Percentiles rank a stretch among this genome's conserved stretches.
Conservation (phyloP, 2,888 invertebrate species). For the Macropis europaea region DNA sequence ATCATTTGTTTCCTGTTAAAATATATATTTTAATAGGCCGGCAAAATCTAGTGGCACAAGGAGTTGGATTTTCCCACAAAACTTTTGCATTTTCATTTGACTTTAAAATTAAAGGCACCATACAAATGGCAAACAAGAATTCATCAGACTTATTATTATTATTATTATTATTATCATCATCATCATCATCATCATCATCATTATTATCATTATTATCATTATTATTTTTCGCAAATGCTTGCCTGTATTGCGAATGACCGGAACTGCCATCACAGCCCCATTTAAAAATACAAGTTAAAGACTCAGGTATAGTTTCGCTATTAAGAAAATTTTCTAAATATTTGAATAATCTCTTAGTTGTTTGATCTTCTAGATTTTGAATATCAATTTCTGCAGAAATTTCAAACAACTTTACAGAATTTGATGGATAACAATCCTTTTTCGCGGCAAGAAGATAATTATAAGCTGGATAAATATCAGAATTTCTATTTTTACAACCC, state of each 20-base stretch:
- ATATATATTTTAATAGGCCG: neutral
- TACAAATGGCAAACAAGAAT: conserved; percentile 1
- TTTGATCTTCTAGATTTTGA: neutral
- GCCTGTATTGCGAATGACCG: neutral
- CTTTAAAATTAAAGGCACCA: neutral
- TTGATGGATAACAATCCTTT: no score
- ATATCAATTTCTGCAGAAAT: no score
- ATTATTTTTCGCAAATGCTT: neutral
- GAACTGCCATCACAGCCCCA: conserved; percentile 1
- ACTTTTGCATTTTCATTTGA: neutral
- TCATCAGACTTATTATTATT: neutral
- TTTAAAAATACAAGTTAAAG: neutral
- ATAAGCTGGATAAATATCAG: no score
- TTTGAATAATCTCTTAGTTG: neutral
- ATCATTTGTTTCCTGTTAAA: neutral
- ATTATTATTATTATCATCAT: no score
- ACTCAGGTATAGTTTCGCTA: neutral
- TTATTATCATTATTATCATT: no score
- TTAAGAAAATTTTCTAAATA: neutral
- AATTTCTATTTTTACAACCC: no score
- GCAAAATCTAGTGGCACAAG: neutral
- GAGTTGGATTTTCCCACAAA: neutral
- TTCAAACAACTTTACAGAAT: no score
- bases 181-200: no score
- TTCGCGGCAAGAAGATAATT: no score